Evolutionary conservation across 2,797 vertebrate species (phyloP).

Genomic region (Syncerus caffer): DNA sequence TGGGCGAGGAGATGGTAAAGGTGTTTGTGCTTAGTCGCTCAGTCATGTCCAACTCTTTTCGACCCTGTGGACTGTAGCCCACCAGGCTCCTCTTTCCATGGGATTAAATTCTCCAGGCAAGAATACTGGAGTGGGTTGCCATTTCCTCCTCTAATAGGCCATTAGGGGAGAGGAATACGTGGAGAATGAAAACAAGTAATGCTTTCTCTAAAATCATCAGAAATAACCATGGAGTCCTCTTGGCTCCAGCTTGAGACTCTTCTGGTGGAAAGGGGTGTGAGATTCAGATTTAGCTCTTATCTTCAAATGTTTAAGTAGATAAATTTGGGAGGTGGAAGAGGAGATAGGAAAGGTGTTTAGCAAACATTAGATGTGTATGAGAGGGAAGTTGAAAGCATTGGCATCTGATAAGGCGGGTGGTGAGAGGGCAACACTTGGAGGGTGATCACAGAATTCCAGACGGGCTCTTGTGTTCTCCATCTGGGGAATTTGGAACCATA

Average conservation of each 20-base stretch:
- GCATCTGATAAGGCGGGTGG: not conserved
- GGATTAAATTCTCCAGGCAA: not conserved
- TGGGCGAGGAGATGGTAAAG: not conserved
- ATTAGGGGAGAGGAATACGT: not conserved
- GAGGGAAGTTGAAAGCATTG: not conserved
- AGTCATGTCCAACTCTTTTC: not conserved
- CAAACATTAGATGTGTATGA: not conserved
- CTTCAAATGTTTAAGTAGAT: not conserved
- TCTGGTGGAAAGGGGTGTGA: not conserved
- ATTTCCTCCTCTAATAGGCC: not conserved
- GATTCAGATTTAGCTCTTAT: slow-evolving; percentile 49
- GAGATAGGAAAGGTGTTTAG: not conserved
- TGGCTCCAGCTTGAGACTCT: not conserved
- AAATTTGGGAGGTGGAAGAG: not conserved
- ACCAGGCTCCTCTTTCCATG: not conserved
- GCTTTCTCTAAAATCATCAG: not conserved
- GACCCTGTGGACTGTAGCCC: not conserved
- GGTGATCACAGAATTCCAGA: not conserved
- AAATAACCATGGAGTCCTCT: not conserved
- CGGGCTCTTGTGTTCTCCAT: not conserved
- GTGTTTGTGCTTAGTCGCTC: not conserved
- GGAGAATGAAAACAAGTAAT: not conserved
- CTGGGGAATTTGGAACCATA: not conserved
- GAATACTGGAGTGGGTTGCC: not conserved
- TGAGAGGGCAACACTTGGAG: not conserved